Base-by-base conservation (phyloP, 2,113 vertebrate species). In the Lepus timidus region DNA sequence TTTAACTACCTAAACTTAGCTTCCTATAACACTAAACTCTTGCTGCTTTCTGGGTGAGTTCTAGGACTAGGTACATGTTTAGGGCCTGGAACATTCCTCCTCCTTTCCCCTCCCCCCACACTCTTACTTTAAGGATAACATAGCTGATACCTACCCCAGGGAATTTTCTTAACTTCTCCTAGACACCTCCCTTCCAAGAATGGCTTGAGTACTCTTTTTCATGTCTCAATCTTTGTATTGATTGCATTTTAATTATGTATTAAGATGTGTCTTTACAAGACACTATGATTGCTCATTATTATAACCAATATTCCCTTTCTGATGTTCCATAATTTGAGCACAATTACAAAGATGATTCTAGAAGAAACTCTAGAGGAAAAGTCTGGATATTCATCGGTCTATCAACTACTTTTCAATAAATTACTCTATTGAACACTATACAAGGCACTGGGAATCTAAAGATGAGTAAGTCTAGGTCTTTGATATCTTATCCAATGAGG, bases 181-280 rank as follows among this genome's bases (percentile, higher is more conserved):
- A 1, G 29, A 19, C 12, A 67, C 9, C 29, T 52, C 3, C 29
- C 67, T 62, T 44, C 20, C 16, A 55, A 76, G 29, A 3, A 29
- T 62, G 36, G 23, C 20, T 79, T 80, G n/a, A 55, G 11, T n/a
- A 81, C 10, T 4, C 36, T 65, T 62, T 58, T 74, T 31, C 10
- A 73, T 55, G 44, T 9, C 19, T 85, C 73, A 67, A 25, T 31
- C 4, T 80, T 65, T 71, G n/a, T 36, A 65, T 73, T 25, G 73
- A 58, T 44, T 73, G 22, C 36, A 80, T 74, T 73, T 94, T 80
- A 90, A 78, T 78, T 78, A 79, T 85, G 74, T 33, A 17, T 55
- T 73, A 55, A 13, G 31, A 5, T 62, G 22, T 78, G 0, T 61
- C 36, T 29, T 71, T 44, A 10, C 9, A 39, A 80, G 20, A 80